These are phyloP conservation scores for Synanceia verrucosa DNA, from an alignment of 2,797 vertebrate genomes.

Conservation along the genomic window DNA sequence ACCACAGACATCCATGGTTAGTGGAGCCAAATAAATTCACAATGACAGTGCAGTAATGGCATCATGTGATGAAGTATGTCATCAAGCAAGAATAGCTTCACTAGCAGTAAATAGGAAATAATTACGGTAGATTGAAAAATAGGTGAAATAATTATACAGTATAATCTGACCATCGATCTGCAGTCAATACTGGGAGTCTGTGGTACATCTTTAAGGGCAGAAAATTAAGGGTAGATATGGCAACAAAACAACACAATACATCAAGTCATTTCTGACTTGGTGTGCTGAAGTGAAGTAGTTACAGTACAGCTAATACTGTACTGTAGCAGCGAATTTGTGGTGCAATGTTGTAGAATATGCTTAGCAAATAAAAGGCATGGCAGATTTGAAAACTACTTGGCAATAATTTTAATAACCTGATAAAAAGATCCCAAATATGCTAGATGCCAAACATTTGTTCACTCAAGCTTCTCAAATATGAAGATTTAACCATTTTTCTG, in stretches of 20 bases:
- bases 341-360: not conserved
- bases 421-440: not conserved
- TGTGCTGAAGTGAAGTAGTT: not conserved
- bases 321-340: not conserved
- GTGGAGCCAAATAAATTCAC: not conserved
- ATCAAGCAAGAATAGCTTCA: slow-evolving; percentile 5
- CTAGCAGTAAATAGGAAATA: not conserved
- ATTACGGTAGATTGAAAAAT: too few relatives aligned
- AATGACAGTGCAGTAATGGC: not conserved
- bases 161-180: not conserved
- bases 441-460: not conserved
- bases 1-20: slow-evolving; percentile 24
- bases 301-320: not conserved
- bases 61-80: not conserved
- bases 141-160: not conserved
- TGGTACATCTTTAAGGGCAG: not conserved
- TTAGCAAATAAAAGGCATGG: not conserved
- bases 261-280: too few relatives aligned
- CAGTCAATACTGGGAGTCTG: not conserved
- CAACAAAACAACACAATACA: not conserved
- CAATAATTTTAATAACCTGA: not conserved
- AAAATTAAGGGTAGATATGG: not conserved
- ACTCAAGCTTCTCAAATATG: not conserved
- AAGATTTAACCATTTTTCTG: not conserved
- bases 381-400: not conserved